Conservation (phyloP, 2,888 invertebrate species). For the Pogonocherus hispidulus region DNA sequence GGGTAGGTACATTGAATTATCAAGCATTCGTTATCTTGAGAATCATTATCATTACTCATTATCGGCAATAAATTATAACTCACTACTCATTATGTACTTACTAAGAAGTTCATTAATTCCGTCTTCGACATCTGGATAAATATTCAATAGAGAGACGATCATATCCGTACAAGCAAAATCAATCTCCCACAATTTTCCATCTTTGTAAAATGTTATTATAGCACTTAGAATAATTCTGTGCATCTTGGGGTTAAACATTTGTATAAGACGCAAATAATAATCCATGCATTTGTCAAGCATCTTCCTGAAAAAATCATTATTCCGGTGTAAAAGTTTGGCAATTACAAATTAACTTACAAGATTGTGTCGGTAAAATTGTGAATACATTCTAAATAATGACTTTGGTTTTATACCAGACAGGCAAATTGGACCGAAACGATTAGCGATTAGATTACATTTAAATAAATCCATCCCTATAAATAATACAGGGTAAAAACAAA, state of each 20-base stretch:
- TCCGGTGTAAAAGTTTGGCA: not conserved
- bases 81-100: conserved; percentile 23
- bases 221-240: conserved; percentile 62
- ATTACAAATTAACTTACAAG: too few species aligned
- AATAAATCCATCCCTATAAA: too few species aligned
- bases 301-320: conserved; percentile 19
- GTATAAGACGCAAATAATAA: conserved; percentile 56
- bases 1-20: too few species aligned
- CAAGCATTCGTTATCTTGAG: too few species aligned
- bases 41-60: too few species aligned
- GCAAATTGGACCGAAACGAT: too few species aligned
- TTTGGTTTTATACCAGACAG: too few species aligned
- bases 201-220: conserved; percentile 64
- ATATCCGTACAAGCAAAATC: conserved; percentile 66
- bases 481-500: too few species aligned
- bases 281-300: conserved; percentile 51
- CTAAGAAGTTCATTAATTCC: conserved; percentile 54
- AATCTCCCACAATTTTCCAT: conserved; percentile 67
- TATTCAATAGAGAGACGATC: conserved; percentile 57
- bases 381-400: too few species aligned
- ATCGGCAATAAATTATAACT: too few species aligned
- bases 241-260: conserved; percentile 54
- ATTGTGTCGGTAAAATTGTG: too few species aligned
- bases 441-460: too few species aligned
- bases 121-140: conserved; percentile 54